Evolutionary conservation across 2,797 vertebrate species (phyloP).

Genomic region (Etheostoma perlongum): DNA sequence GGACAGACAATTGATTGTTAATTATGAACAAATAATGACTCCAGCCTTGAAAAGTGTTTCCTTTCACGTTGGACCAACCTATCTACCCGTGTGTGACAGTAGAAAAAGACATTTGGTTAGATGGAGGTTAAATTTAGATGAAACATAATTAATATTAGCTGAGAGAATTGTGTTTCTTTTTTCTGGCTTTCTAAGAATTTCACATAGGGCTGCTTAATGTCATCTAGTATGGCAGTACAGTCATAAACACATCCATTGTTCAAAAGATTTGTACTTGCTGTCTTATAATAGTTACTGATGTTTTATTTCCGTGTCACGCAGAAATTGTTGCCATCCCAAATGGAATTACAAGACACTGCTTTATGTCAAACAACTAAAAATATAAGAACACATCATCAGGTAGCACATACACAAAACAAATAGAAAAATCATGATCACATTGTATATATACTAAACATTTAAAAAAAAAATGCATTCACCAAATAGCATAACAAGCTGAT

Average conservation of each 20-base stretch:
- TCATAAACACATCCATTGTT: background rate
- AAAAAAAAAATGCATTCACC: background rate
- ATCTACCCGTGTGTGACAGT: background rate
- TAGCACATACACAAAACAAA: background rate
- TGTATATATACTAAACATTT: background rate
- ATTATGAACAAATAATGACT: background rate
- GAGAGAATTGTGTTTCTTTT: background rate
- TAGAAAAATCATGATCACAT: background rate
- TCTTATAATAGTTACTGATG: background rate
- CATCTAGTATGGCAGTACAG: background rate
- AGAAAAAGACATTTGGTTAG: slow-evolving; percentile 8
- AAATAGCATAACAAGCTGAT: background rate
- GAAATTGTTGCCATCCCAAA: background rate
- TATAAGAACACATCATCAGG: background rate
- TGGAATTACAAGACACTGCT: background rate
- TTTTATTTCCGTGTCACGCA: background rate
- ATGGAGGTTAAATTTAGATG: slow-evolving; percentile 31
- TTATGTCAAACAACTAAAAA: background rate
- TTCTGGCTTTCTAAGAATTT: background rate
- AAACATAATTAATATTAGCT: background rate
- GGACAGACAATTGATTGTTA: background rate
- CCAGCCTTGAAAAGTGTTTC: slow-evolving; percentile 4
- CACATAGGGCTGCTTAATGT: background rate
- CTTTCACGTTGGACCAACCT: slow-evolving; percentile 8
- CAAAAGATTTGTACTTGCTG: background rate